These are phyloP conservation scores for Apotomis betuletana DNA, from an alignment of 2,888 invertebrate species.

Conservation along the genomic window DNA sequence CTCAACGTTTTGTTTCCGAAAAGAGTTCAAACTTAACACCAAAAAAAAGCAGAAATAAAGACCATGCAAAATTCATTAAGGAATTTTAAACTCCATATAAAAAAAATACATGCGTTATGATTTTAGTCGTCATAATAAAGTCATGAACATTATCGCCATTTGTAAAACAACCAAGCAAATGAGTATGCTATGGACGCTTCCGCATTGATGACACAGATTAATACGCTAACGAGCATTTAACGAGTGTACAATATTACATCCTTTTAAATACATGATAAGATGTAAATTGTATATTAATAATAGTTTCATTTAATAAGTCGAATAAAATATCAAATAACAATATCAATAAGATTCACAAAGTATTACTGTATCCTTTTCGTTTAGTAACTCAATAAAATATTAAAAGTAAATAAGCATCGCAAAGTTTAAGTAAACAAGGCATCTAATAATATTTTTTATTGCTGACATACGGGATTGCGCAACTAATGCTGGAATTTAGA, in stretches of 20 bases:
- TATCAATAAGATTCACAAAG: background rate
- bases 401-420: too few relatives aligned
- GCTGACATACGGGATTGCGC: too few relatives aligned
- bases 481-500: too few relatives aligned
- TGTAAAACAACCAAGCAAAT: conserved; percentile 19
- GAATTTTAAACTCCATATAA: background rate
- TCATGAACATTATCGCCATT: background rate
- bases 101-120: conserved; percentile 8
- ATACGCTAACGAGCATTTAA: conserved; percentile 35
- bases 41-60: conserved; percentile 7
- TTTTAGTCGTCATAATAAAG: background rate
- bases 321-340: conserved; percentile 5
- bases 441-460: too few relatives aligned
- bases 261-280: conserved; percentile 21
- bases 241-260: conserved; percentile 36
- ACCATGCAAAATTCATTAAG: conserved; percentile 22
- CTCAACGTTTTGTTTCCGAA: conserved; percentile 54
- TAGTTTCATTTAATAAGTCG: conserved; percentile 5
- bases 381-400: too few relatives aligned
- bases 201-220: conserved; percentile 37
- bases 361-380: background rate
- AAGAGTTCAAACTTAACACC: background rate
- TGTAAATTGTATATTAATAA: conserved; percentile 13
- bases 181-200: conserved; percentile 26
- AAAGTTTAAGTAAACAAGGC: too few relatives aligned